These are phyloP conservation scores for Amphiduros pacificus DNA, from an alignment of 2,888 invertebrate species.

Conservation along the genomic window DNA sequence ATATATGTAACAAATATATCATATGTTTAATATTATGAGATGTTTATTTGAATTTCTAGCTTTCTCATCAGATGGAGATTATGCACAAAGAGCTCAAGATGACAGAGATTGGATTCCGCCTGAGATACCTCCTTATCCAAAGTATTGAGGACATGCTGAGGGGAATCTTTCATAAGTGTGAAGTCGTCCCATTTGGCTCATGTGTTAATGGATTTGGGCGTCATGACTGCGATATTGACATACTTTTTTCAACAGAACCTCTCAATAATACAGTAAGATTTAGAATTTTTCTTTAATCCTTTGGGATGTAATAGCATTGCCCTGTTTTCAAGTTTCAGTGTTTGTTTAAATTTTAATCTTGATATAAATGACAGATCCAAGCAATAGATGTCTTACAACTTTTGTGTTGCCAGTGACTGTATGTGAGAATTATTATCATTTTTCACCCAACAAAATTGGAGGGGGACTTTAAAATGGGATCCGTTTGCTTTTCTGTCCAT, in stretches of 20 bases:
- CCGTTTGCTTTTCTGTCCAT: too few species aligned
- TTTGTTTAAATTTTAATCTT: too few species aligned
- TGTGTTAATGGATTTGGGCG: conserved; percentile 84
- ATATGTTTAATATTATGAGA: background rate
- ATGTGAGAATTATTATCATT: too few species aligned
- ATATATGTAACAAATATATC: background rate
- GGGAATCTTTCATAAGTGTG: conserved; percentile 18
- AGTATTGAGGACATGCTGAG: conserved; percentile 18
- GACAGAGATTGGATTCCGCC: conserved; percentile 18
- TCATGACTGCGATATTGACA: conserved; percentile 24
- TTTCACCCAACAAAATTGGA: too few species aligned
- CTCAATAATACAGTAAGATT: too few species aligned
- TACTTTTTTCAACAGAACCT: conserved; percentile 18
- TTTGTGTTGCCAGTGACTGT: too few species aligned
- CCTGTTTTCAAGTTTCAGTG: too few species aligned
- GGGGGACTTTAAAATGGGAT: too few species aligned
- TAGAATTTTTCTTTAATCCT: too few species aligned
- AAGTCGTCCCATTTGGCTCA: conserved; percentile 77
- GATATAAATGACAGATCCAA: too few species aligned
- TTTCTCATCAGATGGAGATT: conserved; percentile 7
- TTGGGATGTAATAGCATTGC: too few species aligned
- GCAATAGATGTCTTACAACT: too few species aligned
- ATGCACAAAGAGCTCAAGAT: conserved; percentile 11
- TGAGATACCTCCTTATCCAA: conserved; percentile 20
- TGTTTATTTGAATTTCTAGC: conserved; percentile 3